phyloP scores from a whole-genome alignment of 2,113 vertebrate genomes.

The Tichodroma muraria region DNA sequence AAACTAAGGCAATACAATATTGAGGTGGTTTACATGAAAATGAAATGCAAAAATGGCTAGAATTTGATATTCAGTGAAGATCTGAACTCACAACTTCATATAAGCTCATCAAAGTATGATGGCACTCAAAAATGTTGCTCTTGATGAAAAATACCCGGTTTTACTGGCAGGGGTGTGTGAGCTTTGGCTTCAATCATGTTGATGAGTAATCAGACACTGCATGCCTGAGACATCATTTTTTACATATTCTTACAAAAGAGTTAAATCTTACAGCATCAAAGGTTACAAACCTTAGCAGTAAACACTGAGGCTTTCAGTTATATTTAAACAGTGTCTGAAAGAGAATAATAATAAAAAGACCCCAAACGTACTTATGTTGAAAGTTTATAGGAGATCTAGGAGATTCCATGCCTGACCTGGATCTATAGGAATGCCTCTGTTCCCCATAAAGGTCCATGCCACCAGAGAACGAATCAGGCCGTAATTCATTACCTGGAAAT shows the following conservation, averaged over 20 bases:
- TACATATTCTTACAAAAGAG: background rate
- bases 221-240: background rate
- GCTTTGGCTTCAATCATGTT: background rate
- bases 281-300: background rate
- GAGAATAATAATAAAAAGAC: background rate
- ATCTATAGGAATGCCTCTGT: slow-evolving; percentile 72
- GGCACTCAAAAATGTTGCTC: background rate
- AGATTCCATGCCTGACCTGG: slow-evolving; percentile 82
- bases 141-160: background rate
- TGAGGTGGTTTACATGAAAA: background rate
- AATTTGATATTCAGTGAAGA: background rate
- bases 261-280: background rate
- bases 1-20: background rate
- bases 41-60: background rate
- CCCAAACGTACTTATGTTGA: slow-evolving; percentile 72
- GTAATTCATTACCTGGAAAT: slow-evolving; percentile 75
- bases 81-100: background rate
- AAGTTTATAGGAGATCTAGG: slow-evolving; percentile 77
- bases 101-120: background rate
- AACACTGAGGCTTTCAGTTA: background rate
- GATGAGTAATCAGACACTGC: background rate
- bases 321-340: background rate
- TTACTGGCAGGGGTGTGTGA: background rate
- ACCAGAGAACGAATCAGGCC: slow-evolving; percentile 76
- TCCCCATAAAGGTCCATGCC: slow-evolving; percentile 82